Percentiles rank a stretch among this genome's conserved stretches.
These are phyloP conservation scores for Myiozetetes cayanensis DNA, from an alignment of 2,113 vertebrate genomes.

Conservation along the genomic window DNA sequence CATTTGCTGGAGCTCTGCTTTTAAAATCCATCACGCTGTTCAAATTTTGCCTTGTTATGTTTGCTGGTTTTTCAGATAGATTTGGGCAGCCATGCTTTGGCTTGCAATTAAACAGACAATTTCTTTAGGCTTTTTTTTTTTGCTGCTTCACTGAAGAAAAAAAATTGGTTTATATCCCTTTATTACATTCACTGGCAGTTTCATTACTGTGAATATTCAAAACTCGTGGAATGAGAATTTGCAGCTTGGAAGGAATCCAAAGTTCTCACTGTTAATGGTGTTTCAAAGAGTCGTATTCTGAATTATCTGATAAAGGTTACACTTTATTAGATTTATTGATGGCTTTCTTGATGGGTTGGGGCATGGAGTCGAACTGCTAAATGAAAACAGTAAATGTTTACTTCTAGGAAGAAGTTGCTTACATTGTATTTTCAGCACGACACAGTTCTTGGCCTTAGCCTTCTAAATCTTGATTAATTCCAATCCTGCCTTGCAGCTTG, in stretches of 20 bases:
- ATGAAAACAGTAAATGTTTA: not conserved
- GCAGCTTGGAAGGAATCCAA: conserved; percentile 3
- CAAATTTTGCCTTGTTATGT: conserved; percentile 1
- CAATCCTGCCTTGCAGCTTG: not conserved
- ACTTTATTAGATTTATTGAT: not conserved
- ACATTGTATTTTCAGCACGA: not conserved
- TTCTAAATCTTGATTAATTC: conserved; percentile 23
- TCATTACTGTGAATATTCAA: conserved; percentile 32
- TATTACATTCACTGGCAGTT: conserved; percentile 20
- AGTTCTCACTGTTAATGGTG: not conserved
- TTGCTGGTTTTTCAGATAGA: conserved; percentile 23
- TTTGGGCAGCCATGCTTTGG: conserved; percentile 40
- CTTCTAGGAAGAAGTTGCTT: not conserved
- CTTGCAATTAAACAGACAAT: conserved; percentile 52
- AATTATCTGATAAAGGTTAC: not conserved
- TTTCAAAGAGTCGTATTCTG: conserved; percentile 2
- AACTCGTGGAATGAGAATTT: conserved; percentile 22
- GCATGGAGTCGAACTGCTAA: not conserved
- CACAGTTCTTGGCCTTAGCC: not conserved
- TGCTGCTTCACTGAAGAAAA: conserved; percentile 38
- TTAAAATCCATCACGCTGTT: not conserved
- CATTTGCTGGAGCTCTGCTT: not conserved
- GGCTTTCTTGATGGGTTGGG: not conserved
- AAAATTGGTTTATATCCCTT: not conserved
- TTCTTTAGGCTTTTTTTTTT: conserved; percentile 42